Evolutionary conservation across 1,140 invertebrate genomes (phyloP), one percentile per base, ranked within the genome.

Genomic region (Drosophila orena): DNA sequence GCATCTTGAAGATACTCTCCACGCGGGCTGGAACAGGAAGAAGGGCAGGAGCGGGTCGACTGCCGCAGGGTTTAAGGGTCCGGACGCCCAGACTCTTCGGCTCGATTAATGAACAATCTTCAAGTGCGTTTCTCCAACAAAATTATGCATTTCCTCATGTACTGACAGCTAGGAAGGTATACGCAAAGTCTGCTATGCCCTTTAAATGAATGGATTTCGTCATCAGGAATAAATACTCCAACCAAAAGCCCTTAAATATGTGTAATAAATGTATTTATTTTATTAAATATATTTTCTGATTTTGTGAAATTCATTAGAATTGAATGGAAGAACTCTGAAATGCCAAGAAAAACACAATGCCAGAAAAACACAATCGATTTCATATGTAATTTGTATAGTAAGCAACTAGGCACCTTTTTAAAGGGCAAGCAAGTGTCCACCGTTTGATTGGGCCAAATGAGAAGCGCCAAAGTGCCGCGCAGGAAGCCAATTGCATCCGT

Each of bases 401-500:
- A 8, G 17, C 17, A 17, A 17, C 17, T 1, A 22, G 2, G 7
- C 12, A 70, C 66, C 20, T 15, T n/a, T 1, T 20, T 0, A 14
- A 69, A 70, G 66, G 65, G 66, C 65, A 70, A 40, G 6, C 4
- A 57, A 57, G 70, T 70, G 64, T 54, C 62, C 43, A 35, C 44
- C 20, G 34, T 74, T 55, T 88, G 70, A 86, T 86, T 81, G 83
- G 83, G 78, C 83, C 79, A 83, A 86, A 88, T 77, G 84, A 88
- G 69, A 76, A 43, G 68, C 57, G 65, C 64, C 55, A 55, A 77
- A 43, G 74, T 43, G 52, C 81, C 72, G 54, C 70, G 55, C 79
- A 81, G 84, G 83, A 86, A 89, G 79, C 77, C 46, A 62, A 54
- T 59, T 76, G 84, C 83, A 83, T 86, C 83, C 83, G 83, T 88